phyloP scores from a whole-genome alignment of 2,797 vertebrate species.

The Chloroceryle amazona region DNA sequence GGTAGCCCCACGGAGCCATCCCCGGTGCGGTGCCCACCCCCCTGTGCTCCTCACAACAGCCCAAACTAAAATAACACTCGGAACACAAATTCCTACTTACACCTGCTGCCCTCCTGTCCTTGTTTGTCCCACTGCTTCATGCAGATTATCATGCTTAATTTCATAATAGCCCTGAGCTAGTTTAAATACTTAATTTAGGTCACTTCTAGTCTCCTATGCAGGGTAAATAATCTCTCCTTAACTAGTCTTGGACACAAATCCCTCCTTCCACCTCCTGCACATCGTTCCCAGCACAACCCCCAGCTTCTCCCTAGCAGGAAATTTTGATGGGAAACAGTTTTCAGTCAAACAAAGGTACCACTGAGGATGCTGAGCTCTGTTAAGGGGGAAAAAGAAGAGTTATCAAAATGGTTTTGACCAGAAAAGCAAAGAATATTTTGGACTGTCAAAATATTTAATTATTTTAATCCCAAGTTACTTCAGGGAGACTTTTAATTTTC shows the following conservation, averaged over 20 bases:
- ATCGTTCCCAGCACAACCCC: neutral
- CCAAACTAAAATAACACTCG: neutral
- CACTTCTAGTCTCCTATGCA: constrained; percentile 64
- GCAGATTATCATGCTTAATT: constrained; percentile 73
- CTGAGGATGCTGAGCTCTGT: neutral
- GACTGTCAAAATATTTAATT: neutral
- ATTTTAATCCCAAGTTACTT: neutral
- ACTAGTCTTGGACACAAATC: constrained; percentile 61
- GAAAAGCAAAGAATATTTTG: neutral
- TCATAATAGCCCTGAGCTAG: constrained; percentile 77
- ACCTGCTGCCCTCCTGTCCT: constrained; percentile 71
- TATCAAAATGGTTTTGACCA: neutral
- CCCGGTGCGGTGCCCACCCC: accelerated
- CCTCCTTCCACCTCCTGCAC: constrained; percentile 20
- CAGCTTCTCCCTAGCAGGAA: neutral
- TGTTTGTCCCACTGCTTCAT: constrained; percentile 60
- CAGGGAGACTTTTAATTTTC: neutral
- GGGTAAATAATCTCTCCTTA: constrained; percentile 73
- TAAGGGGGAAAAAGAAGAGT: neutral
- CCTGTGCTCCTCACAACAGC: neutral
- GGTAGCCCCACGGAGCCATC: accelerated
- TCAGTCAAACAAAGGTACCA: neutral
- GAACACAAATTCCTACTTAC: constrained; percentile 48
- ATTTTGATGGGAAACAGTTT: neutral
- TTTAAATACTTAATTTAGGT: constrained; percentile 78